Evolutionary conservation across 2,797 vertebrate genomes (phyloP), one percentile per base, ranked within the genome.

Genomic region (Steatocranus sp.): DNA sequence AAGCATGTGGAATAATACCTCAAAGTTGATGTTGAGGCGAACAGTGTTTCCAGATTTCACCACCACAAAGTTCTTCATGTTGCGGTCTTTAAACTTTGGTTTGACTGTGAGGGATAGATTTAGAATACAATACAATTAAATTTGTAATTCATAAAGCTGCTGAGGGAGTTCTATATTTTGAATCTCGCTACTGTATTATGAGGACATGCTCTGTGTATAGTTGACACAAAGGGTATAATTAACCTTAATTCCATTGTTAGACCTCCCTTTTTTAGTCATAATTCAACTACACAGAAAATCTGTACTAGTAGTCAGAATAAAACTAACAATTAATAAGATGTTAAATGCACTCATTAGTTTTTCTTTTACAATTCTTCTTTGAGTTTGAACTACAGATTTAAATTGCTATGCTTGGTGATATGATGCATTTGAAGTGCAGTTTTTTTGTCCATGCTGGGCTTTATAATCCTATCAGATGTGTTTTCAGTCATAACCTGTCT

Each of bases 1-100:
- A 48, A 30, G 27, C 43, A 5, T 73, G 25, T 27, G 17, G 38
- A 23, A 63, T 78, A 94, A 20, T 8, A 98, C 98, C 95, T 98
- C 96, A 89, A 98, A 98, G 75, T 92, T 92, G 77, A 98, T 90
- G 54, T 95, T 96, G 83, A 97, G 93, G 5, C 93, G 95, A 36
- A 97, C 86, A 4, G 96, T 93, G 87, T 97, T 95, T 89, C 97
- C 97, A 76, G 93, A 96, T 92, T 78, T 96, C 75, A 97, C 89
- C 46, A 94, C 92, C 91, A 98, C 89, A 18, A 95, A 95, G 51
- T 83, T 96, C 92, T 96, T 97, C 88, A 94, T 91, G 25, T 93
- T 95, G 75, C 90, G 89, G 68, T 96, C 94, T 86, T 94, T 94
- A 50, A 99, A 96, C 84, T 89, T 97, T 85, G 98, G 98, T 75